Percentiles rank a stretch among this genome's conserved stretches.
These are phyloP conservation scores for Anaspis maculata DNA, from an alignment of 2,888 invertebrate species.

Conservation along the genomic window DNA sequence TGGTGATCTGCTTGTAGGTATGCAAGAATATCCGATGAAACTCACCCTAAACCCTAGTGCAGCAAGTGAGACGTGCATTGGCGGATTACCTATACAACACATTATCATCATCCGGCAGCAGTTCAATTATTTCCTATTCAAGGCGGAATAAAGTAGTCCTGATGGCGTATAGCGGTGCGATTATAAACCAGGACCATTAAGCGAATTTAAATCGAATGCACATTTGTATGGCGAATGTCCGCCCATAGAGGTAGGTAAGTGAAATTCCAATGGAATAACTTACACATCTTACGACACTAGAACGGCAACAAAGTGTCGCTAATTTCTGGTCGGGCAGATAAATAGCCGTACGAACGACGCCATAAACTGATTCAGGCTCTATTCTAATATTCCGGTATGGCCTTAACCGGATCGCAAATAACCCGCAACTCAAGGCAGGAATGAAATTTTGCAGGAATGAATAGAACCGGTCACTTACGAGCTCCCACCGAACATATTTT, in stretches of 20 bases:
- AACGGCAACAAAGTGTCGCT: constrained; percentile 24
- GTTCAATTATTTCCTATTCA: constrained; percentile 9
- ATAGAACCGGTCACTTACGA: too few relatives aligned
- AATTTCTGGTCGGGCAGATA: constrained; percentile 21
- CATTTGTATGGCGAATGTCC: constrained; percentile 16
- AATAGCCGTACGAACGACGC: constrained; percentile 17
- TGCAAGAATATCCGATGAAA: too few relatives aligned
- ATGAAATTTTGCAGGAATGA: too few relatives aligned
- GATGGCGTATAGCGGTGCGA: background rate
- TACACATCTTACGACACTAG: constrained; percentile 22
- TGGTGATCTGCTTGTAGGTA: too few relatives aligned
- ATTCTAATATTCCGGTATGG: too few relatives aligned
- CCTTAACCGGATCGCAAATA: too few relatives aligned
- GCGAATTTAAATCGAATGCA: constrained; percentile 10
- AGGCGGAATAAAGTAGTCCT: constrained; percentile 8
- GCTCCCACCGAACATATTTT: too few relatives aligned
- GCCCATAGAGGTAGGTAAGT: constrained; percentile 20
- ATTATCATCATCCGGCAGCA: constrained; percentile 4
- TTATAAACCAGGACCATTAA: constrained; percentile 15
- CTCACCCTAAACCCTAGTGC: too few relatives aligned
- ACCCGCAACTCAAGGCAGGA: too few relatives aligned
- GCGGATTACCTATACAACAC: constrained; percentile 6
- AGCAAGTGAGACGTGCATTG: constrained; percentile 6
- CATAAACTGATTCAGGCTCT: constrained; percentile 15
- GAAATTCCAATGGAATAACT: constrained; percentile 22